These are phyloP conservation scores for Poeciliopsis presidionis DNA, from an alignment of 2,797 vertebrate genomes.

Conservation along the genomic window DNA sequence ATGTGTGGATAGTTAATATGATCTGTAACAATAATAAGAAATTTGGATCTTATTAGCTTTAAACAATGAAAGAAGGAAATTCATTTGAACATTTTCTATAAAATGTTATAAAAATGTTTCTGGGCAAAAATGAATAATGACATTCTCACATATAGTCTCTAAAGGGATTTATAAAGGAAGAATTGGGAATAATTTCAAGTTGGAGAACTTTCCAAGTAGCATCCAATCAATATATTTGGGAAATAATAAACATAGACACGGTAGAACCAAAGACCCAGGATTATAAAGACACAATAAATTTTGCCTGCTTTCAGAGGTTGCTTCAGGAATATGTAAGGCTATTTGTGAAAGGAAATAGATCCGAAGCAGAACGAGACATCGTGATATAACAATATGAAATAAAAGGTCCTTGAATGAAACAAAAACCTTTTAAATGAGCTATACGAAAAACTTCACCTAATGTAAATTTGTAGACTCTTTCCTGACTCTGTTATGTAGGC, in stretches of 20 bases:
- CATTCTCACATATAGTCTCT: not conserved
- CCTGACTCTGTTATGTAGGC: constrained; percentile 7
- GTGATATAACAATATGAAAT: not conserved
- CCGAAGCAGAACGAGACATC: not conserved
- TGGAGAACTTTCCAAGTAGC: not conserved
- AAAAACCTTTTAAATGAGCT: not conserved
- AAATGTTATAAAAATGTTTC: not conserved
- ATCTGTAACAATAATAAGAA: not conserved
- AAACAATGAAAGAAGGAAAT: not conserved
- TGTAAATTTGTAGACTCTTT: not conserved
- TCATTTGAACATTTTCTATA: not conserved
- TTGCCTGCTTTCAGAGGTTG: not conserved
- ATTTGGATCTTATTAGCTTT: not conserved
- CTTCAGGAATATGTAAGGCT: not conserved
- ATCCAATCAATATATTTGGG: not conserved
- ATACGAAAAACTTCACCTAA: not conserved
- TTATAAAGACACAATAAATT: not conserved
- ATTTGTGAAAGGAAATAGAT: not conserved
- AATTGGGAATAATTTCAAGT: not conserved
- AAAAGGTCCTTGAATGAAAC: not conserved
- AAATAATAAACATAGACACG: not conserved
- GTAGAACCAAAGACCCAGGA: not conserved
- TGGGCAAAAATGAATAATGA: not conserved
- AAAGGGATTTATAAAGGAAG: not conserved
- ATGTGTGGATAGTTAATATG: not conserved